phyloP scores from a whole-genome alignment of 2,888 invertebrate species.

The Dasypogon diadema region DNA sequence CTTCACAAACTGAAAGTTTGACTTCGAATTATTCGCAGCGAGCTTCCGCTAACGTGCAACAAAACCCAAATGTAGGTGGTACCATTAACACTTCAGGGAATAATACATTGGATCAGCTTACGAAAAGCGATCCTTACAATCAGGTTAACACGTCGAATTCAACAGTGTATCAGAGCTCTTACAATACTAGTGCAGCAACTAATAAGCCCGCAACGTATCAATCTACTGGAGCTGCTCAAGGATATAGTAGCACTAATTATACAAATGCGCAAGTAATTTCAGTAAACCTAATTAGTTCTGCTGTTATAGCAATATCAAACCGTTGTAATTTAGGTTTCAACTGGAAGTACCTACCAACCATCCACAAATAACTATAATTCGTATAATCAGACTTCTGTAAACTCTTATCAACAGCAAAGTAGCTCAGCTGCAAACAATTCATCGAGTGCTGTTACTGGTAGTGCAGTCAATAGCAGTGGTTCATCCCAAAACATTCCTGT shows the following conservation, averaged over 20 bases:
- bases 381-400: constrained; percentile 67
- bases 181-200: constrained; percentile 62
- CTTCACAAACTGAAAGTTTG: constrained; percentile 63
- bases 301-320: not conserved
- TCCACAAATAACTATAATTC: constrained; percentile 65
- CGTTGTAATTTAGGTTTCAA: constrained; percentile 61
- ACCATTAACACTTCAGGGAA: constrained; percentile 60
- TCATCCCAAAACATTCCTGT: constrained; percentile 69
- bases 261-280: constrained; percentile 64
- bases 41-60: constrained; percentile 60
- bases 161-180: constrained; percentile 65
- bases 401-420: constrained; percentile 67
- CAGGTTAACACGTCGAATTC: constrained; percentile 63
- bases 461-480: constrained; percentile 57
- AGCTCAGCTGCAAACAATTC: constrained; percentile 52
- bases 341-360: constrained; percentile 66
- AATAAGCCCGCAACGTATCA: constrained; percentile 65
- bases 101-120: constrained; percentile 64
- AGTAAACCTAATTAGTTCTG: not conserved
- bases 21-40: constrained; percentile 64
- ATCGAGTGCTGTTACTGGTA: constrained; percentile 58
- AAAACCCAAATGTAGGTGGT: constrained; percentile 59
- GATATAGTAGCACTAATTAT: constrained; percentile 66
- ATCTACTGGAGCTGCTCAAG: constrained; percentile 63
- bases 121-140: constrained; percentile 67